Base-by-base conservation (phyloP, 2,113 vertebrate genomes). In the Rhegmatorhina hoffmannsi region DNA sequence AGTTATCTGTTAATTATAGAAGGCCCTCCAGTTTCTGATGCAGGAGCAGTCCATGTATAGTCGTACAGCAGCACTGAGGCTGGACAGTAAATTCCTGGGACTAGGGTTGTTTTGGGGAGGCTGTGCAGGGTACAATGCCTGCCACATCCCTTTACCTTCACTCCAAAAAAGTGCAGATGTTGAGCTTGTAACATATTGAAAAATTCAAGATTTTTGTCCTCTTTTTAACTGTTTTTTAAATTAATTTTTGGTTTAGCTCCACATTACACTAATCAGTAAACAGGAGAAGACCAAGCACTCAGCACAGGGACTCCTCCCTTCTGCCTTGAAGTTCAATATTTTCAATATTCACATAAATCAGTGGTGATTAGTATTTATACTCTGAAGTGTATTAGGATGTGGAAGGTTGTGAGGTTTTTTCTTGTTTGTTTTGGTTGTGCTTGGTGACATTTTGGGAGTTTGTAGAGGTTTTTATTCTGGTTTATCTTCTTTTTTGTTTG, bases 1-100 rank as follows among this genome's bases (percentile, higher is more conserved):
- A 90, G 40, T 89, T 96, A 64, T 92, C 86, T 92, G 59, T 97
- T 97, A 97, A 96, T 98, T 98, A 96, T 66, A 78, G 87, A 92
- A 95, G 59, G 47, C 74, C 60, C 25, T 97, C 90, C 60, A 73
- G 84, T 93, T 72, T 87, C 31, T 53, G 90, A 43, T 43, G 40
- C 7, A 6, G 79, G 73, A 93, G 63, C 36, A 82, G 56, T 63
- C 40, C 9, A 1, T 62, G 40, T 26, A 5, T 29, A 62, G 73
- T 70, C 60, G 28, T 34, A 14, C 13, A 68, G 25, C 17, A 90
- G 11, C 3, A 2, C 18, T 34, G 49, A 58, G 86, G 9, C 60
- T 92, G 47, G 89, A 44, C 33, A 38, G n/a, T 67, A 84, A 89
- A 91, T 68, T 63, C 64, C 44, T 49, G n/a, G 29, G 33, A 34